Percentiles rank a stretch among this genome's conserved stretches.
Evolutionary conservation across 2,797 vertebrate genomes (phyloP).

Genomic region (Myotis vivesi): DNA sequence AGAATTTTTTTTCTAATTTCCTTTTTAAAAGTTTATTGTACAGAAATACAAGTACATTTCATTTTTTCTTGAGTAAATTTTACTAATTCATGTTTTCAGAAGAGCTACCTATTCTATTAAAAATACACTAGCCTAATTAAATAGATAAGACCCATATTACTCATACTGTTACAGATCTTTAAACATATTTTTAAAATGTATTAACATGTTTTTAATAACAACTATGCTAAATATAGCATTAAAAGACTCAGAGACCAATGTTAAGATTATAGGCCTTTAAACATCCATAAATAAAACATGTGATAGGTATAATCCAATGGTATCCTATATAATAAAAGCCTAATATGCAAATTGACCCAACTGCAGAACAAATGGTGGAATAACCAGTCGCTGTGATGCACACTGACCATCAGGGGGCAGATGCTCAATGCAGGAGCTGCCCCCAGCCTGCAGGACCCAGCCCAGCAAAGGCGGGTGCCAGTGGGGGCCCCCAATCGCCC

Average conservation of each 20-base stretch:
- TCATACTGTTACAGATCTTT: neutral
- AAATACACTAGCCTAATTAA: neutral
- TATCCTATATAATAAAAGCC: neutral
- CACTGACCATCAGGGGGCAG: too few relatives aligned
- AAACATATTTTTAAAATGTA: neutral
- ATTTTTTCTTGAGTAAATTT: neutral
- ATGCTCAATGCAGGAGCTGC: too few relatives aligned
- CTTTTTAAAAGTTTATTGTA: neutral
- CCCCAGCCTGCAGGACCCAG: too few relatives aligned
- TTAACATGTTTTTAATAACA: neutral
- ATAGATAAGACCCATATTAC: neutral
- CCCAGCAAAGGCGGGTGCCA: too few relatives aligned
- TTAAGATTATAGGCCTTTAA: neutral
- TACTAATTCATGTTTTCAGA: neutral
- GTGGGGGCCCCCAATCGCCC: too few relatives aligned
- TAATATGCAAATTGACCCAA: too few relatives aligned
- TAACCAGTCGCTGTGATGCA: too few relatives aligned
- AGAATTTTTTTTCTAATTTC: neutral
- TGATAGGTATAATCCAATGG: neutral
- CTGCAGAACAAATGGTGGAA: too few relatives aligned
- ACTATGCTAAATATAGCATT: neutral
- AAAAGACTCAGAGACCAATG: neutral
- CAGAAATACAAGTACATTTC: neutral
- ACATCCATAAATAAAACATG: neutral
- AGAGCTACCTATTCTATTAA: neutral